These are phyloP conservation scores for Ia io DNA, from an alignment of 2,113 vertebrate species.

Conservation along the genomic window DNA sequence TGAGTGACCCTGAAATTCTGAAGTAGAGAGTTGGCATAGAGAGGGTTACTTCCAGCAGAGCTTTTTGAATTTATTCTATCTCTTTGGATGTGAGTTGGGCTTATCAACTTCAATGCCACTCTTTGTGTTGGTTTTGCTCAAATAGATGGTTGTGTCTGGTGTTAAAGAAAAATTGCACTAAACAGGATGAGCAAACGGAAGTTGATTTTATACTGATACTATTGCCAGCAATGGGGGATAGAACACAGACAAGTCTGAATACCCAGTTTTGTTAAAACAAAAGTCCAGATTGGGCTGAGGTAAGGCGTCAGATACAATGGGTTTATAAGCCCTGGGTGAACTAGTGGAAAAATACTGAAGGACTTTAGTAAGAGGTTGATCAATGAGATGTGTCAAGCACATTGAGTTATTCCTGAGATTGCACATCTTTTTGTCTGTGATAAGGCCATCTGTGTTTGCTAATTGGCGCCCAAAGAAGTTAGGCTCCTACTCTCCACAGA, in stretches of 20 bases:
- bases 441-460: background rate
- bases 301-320: background rate
- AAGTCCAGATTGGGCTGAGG: background rate
- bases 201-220: background rate
- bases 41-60: background rate
- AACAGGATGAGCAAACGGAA: background rate
- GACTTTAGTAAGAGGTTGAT: background rate
- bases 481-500: background rate
- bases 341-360: background rate
- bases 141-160: background rate
- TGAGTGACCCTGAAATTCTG: background rate
- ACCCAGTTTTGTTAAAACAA: background rate
- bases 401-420: constrained; percentile 10
- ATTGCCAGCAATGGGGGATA: background rate
- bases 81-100: background rate
- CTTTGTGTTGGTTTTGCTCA: background rate
- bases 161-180: background rate
- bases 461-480: background rate
- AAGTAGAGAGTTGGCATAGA: background rate
- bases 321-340: background rate
- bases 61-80: background rate
- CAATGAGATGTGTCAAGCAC: background rate
- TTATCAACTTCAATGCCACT: background rate
- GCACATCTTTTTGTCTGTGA: background rate
- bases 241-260: background rate